phyloP scores from a whole-genome alignment of 2,113 vertebrate genomes.

The Choloepus hoffmanni region DNA sequence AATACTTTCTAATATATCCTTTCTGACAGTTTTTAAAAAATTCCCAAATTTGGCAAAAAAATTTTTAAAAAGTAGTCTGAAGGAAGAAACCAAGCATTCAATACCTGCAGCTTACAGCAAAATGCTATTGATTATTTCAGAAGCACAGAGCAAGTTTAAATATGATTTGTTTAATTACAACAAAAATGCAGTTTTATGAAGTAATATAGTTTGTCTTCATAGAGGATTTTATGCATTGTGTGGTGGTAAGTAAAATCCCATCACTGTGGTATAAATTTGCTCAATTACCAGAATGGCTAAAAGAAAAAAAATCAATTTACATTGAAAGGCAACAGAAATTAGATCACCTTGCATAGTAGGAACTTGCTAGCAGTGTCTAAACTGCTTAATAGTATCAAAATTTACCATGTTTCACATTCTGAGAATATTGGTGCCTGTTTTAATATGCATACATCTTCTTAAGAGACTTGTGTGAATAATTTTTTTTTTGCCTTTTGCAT shows the following conservation, averaged over 20 bases:
- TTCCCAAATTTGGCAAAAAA: slow-evolving; percentile 68
- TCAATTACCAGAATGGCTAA: slow-evolving; percentile 87
- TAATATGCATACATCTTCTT: slow-evolving; percentile 51
- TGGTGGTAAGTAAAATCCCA: slow-evolving; percentile 86
- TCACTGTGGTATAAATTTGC: slow-evolving; percentile 86
- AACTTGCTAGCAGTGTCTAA: slow-evolving; percentile 83
- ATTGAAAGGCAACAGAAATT: slow-evolving; percentile 87
- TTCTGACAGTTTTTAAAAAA: slow-evolving; percentile 30
- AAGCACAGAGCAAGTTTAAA: slow-evolving; percentile 83
- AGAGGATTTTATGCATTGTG: slow-evolving; percentile 84
- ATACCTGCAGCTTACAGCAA: slow-evolving; percentile 85
- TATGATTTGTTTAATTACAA: slow-evolving; percentile 88
- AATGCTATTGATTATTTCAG: slow-evolving; percentile 84
- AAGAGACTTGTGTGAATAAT: slow-evolving; percentile 69
- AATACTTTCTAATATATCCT: slow-evolving; percentile 43
- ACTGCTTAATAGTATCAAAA: slow-evolving; percentile 85
- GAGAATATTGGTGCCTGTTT: slow-evolving; percentile 63
- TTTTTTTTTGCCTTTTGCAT: slow-evolving; percentile 52
- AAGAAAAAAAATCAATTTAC: slow-evolving; percentile 85
- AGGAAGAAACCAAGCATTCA: slow-evolving; percentile 83
- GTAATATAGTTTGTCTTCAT: slow-evolving; percentile 81
- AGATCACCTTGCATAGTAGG: slow-evolving; percentile 85
- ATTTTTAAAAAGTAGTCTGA: slow-evolving; percentile 73
- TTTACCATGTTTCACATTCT: slow-evolving; percentile 77
- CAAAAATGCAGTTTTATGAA: slow-evolving; percentile 87